phyloP scores from a whole-genome alignment of 2,797 vertebrate genomes.

The Smutsia temminckii region DNA sequence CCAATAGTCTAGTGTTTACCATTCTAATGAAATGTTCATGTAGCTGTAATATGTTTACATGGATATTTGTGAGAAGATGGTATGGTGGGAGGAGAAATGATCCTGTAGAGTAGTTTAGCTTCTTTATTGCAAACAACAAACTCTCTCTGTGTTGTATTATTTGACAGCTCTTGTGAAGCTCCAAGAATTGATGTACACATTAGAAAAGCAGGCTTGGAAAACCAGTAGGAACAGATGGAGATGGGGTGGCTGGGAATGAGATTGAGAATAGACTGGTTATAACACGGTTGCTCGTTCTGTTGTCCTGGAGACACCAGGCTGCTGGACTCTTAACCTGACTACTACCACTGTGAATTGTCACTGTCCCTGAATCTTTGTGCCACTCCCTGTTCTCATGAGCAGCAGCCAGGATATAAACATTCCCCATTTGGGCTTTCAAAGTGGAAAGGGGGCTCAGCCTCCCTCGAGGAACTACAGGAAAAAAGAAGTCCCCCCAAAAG shows the following conservation, averaged over 20 bases:
- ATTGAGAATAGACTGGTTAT: background rate
- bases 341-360: background rate
- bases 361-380: background rate
- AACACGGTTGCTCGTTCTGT: background rate
- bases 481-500: background rate
- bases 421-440: background rate
- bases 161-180: background rate
- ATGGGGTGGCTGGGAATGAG: background rate
- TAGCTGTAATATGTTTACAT: background rate
- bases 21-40: background rate
- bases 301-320: background rate
- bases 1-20: background rate
- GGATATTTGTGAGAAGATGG: background rate
- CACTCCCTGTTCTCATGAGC: background rate
- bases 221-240: background rate
- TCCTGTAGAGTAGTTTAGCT: background rate
- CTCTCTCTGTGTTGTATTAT: background rate
- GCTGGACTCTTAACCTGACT: background rate
- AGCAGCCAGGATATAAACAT: background rate
- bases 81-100: background rate
- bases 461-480: background rate
- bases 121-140: background rate
- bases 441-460: background rate
- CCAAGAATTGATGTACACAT: background rate
- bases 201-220: background rate